phyloP scores from a whole-genome alignment of 1,140 invertebrate species.

The Magallana angulata region DNA sequence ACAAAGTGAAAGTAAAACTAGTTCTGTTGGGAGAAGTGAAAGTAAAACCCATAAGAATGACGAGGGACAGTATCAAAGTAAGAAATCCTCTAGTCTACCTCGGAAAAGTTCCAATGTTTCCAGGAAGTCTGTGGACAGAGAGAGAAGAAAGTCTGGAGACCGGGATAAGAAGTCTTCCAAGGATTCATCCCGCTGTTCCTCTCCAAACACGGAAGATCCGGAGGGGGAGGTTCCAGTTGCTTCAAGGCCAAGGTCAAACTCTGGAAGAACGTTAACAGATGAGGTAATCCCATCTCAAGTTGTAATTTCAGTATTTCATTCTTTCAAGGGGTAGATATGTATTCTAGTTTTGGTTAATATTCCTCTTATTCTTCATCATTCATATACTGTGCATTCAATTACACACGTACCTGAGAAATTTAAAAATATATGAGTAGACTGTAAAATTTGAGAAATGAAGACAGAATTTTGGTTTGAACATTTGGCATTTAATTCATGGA shows the following conservation, averaged over 20 bases:
- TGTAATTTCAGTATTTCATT: no score
- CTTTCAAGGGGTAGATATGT: neutral
- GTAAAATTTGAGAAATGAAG: no score
- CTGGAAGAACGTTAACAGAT: slow-evolving; percentile 74
- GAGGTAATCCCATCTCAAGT: slow-evolving; percentile 63
- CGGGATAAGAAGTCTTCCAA: slow-evolving; percentile 40
- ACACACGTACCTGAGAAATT: no score
- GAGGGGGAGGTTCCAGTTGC: slow-evolving; percentile 15
- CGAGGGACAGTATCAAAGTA: slow-evolving; percentile 10
- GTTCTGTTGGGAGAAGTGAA: neutral
- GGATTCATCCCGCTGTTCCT: slow-evolving; percentile 22
- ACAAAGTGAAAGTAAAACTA: neutral
- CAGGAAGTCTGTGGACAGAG: slow-evolving; percentile 17
- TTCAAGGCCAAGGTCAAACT: slow-evolving; percentile 70
- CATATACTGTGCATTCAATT: no score
- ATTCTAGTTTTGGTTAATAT: no score
- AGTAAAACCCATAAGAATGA: slow-evolving; percentile 14
- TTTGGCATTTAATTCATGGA: no score
- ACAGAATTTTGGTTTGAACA: no score
- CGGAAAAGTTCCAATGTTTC: slow-evolving; percentile 38
- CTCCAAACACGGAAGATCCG: neutral
- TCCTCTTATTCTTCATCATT: no score
- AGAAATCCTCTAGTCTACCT: slow-evolving; percentile 51
- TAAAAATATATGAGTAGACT: no score
- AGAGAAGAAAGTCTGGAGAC: slow-evolving; percentile 30